phyloP scores from a whole-genome alignment of 2,888 invertebrate species.

The Gonocerus acuteangulatus region DNA sequence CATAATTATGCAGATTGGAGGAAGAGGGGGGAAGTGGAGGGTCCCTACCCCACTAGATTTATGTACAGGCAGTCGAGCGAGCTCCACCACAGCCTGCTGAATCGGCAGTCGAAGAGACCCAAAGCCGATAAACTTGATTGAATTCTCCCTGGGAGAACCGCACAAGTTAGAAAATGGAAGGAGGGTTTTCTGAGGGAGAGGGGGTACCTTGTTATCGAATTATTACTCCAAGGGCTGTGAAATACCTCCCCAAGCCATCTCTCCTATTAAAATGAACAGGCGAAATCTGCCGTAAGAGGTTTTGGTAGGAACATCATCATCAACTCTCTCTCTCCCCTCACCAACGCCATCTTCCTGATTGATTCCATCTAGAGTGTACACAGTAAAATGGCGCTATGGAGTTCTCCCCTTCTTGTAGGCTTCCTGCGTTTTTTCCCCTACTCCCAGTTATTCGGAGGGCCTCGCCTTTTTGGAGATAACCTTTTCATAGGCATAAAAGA shows the following conservation, averaged over 20 bases:
- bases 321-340: neutral
- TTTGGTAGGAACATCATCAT: neutral
- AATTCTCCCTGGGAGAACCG: constrained; percentile 3
- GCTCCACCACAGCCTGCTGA: neutral
- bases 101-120: neutral
- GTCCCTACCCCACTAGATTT: constrained; percentile 13
- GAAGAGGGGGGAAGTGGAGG: too few species aligned
- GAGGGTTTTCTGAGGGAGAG: too few species aligned
- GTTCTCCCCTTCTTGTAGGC: too few species aligned
- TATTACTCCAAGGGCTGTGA: constrained; percentile 6
- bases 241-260: neutral
- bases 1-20: too few species aligned
- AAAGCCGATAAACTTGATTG: constrained; percentile 16
- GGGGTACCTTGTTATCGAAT: constrained; percentile 14
- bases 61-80: constrained; percentile 4
- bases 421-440: too few species aligned
- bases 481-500: too few species aligned
- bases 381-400: too few species aligned
- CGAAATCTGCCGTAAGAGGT: constrained; percentile 17
- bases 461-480: too few species aligned
- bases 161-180: constrained; percentile 16
- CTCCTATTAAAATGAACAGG: constrained; percentile 18
- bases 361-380: constrained; percentile 3
- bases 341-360: constrained; percentile 8
- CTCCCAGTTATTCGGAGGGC: too few species aligned